These are phyloP conservation scores for Amphipoea oculea DNA, from an alignment of 2,888 invertebrate genomes.

Conservation along the genomic window DNA sequence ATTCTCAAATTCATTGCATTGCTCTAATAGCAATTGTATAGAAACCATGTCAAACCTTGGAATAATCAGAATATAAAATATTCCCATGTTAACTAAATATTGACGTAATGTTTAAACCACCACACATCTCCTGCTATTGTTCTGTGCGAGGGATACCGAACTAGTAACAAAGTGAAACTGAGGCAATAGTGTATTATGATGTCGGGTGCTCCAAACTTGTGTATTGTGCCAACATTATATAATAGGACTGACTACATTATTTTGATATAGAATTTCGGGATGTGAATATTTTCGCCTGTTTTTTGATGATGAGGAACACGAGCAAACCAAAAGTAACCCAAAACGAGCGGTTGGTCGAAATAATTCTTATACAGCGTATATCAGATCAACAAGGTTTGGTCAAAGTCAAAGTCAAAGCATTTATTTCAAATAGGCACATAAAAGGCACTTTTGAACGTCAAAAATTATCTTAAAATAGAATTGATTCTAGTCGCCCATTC, in stretches of 20 bases:
- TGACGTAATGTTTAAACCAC: not conserved
- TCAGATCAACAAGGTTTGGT: not conserved
- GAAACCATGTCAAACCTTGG: not conserved
- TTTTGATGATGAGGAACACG: not conserved
- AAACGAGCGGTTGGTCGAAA: not conserved
- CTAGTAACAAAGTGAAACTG: slow-evolving; percentile 28
- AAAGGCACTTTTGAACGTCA: too few species aligned
- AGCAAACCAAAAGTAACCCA: not conserved
- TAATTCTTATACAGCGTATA: not conserved
- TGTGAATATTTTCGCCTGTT: not conserved
- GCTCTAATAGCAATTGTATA: not conserved
- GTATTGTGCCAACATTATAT: slow-evolving; percentile 12
- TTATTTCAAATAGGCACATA: too few species aligned
- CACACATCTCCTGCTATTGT: slow-evolving; percentile 28
- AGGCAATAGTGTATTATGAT: slow-evolving; percentile 19
- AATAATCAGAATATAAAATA: not conserved
- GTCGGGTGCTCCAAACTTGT: slow-evolving; percentile 25
- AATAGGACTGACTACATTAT: slow-evolving; percentile 13
- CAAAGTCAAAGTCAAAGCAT: too few species aligned
- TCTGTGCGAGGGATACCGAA: slow-evolving; percentile 3
- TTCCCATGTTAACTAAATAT: slow-evolving; percentile 2
- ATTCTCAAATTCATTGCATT: not conserved
- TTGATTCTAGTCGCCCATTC: too few species aligned
- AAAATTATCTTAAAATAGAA: too few species aligned
- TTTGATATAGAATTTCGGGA: not conserved